These are phyloP conservation scores for Agraylea sexmaculata DNA, from an alignment of 1,140 invertebrate species.

Conservation along the genomic window DNA sequence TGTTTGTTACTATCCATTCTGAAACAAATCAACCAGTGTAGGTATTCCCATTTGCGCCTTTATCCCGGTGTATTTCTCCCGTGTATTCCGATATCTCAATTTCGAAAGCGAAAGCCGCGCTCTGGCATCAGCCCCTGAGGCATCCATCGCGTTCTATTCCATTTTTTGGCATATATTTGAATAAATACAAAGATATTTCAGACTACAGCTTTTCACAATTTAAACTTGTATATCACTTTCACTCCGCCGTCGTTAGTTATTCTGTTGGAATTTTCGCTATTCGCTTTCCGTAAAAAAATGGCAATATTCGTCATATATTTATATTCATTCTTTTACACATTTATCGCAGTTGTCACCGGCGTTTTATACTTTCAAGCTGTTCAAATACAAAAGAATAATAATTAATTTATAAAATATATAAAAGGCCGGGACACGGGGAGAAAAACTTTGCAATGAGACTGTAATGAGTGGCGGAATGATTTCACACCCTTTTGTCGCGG, in stretches of 20 bases:
- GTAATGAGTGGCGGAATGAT: slow-evolving; percentile 19
- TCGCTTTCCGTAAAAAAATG: too few relatives aligned
- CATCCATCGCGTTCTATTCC: not conserved
- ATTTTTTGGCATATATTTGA: not conserved
- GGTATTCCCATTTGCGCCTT: slow-evolving; percentile 11
- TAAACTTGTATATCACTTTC: slow-evolving; percentile 8
- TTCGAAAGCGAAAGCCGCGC: slow-evolving; percentile 5
- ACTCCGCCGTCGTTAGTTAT: too few relatives aligned
- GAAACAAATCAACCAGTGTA: slow-evolving; percentile 12
- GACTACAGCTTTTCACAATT: slow-evolving; percentile 5
- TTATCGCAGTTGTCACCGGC: too few relatives aligned
- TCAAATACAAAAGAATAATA: slow-evolving; percentile 1
- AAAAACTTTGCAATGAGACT: slow-evolving; percentile 10
- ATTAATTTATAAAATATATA: too few relatives aligned
- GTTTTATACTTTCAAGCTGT: slow-evolving; percentile 1
- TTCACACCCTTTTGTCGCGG: slow-evolving; percentile 11
- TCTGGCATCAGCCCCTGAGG: not conserved
- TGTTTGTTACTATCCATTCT: too few relatives aligned
- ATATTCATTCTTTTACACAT: too few relatives aligned
- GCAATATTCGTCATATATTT: too few relatives aligned
- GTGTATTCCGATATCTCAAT: slow-evolving; percentile 12
- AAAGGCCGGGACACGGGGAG: too few relatives aligned
- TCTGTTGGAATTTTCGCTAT: too few relatives aligned
- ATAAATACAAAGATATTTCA: slow-evolving; percentile 1
- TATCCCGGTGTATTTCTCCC: slow-evolving; percentile 7